Evolutionary conservation across 2,888 invertebrate genomes (phyloP).

Genomic region (Alentia gelatinosa): DNA sequence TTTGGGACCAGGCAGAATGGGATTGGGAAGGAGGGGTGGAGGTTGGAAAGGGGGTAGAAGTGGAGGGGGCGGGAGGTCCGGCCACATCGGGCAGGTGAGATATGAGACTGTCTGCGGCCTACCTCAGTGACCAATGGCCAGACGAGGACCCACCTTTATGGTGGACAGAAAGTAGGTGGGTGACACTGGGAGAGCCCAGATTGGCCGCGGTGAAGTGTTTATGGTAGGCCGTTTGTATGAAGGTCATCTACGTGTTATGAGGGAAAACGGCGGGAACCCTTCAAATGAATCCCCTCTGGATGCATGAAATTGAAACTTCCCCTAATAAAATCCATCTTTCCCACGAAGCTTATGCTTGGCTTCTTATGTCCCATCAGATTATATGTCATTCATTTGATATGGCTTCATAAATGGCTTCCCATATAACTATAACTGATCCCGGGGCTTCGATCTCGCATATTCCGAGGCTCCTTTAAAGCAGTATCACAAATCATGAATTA

Average conservation of each 20-base stretch:
- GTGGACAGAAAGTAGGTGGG: background rate
- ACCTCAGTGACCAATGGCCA: background rate
- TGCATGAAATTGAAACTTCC: slow-evolving; percentile 23
- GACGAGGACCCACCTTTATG: background rate
- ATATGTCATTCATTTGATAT: background rate
- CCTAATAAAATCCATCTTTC: background rate
- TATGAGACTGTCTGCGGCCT: background rate
- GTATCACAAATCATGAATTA: too few species aligned
- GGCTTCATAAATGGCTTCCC: background rate
- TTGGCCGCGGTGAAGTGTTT: background rate
- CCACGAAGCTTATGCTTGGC: background rate
- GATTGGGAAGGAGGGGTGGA: background rate
- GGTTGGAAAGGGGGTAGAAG: background rate
- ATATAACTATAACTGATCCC: too few species aligned
- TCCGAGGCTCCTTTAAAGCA: too few species aligned
- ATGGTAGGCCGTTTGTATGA: background rate
- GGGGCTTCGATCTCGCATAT: too few species aligned
- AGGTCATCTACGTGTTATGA: background rate
- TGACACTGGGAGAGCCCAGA: background rate
- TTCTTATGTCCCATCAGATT: background rate
- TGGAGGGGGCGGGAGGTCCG: background rate
- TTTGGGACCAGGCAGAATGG: background rate
- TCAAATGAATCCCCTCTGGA: background rate
- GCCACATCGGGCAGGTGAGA: background rate
- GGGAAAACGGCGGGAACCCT: background rate